Conservation (phyloP, 2,797 vertebrate species). For the Spea hammondii region DNA sequence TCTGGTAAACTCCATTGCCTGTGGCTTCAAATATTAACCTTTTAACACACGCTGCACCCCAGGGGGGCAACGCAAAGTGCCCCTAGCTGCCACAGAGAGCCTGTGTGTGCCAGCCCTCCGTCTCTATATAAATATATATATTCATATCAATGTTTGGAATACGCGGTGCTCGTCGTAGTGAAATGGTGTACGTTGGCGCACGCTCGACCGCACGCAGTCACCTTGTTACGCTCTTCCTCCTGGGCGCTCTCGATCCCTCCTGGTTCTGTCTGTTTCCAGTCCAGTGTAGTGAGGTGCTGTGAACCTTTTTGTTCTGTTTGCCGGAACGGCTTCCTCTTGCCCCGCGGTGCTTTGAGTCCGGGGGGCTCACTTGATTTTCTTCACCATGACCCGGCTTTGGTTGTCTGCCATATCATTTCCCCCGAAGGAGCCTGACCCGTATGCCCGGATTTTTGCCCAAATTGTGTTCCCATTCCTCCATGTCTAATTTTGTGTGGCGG, state of each 20-base stretch:
- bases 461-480: conserved; percentile 2
- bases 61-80: too few species aligned
- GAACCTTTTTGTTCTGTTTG: conserved; percentile 22
- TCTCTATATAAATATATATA: conserved; percentile 34
- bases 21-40: too few species aligned
- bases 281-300: conserved; percentile 31
- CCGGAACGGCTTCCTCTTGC: background rate
- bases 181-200: conserved; percentile 13
- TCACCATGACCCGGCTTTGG: background rate
- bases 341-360: too few species aligned
- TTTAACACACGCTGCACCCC: too few species aligned
- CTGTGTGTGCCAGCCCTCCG: background rate
- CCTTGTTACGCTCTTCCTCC: conserved; percentile 16
- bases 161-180: background rate
- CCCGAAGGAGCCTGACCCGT: background rate
- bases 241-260: conserved; percentile 29
- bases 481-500: conserved; percentile 26
- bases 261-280: background rate
- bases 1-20: too few species aligned
- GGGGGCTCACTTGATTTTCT: too few species aligned
- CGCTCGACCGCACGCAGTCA: conserved; percentile 27
- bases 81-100: background rate
- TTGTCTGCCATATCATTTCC: background rate
- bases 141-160: background rate
- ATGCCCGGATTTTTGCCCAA: background rate